These are phyloP conservation scores for Acanthopagrus latus DNA, from an alignment of 2,797 vertebrate genomes.

Conservation along the genomic window DNA sequence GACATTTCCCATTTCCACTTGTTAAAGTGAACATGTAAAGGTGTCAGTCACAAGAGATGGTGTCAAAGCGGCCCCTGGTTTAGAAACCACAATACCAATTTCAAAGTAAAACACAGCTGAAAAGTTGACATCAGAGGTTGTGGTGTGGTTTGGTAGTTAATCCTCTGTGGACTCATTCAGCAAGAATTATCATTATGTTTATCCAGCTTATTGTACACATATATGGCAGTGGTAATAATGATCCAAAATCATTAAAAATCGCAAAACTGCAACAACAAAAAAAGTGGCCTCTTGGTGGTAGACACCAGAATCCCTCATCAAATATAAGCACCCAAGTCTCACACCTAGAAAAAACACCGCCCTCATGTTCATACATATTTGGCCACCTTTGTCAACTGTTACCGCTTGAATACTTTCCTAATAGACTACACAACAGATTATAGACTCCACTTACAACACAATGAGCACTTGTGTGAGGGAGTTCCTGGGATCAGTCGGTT, in stretches of 20 bases:
- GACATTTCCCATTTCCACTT: conserved; percentile 21
- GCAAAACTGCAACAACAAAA: no score
- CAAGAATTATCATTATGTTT: no score
- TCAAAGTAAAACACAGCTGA: conserved; percentile 26
- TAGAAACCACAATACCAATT: conserved; percentile 28
- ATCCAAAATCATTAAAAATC: no score
- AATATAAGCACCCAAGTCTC: no score
- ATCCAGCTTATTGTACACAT: no score
- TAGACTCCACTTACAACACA: not conserved
- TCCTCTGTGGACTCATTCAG: no score
- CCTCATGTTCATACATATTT: not conserved
- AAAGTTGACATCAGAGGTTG: conserved; percentile 24
- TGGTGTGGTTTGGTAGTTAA: not conserved
- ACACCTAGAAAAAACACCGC: no score
- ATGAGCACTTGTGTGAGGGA: not conserved
- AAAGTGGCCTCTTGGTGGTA: no score
- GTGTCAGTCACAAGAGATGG: conserved; percentile 28
- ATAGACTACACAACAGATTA: no score
- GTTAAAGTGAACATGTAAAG: conserved; percentile 19
- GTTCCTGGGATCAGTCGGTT: conserved; percentile 7
- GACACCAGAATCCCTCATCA: no score
- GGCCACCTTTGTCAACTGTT: not conserved
- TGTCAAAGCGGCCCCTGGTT: conserved; percentile 17
- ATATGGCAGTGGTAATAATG: no score
- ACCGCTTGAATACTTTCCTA: not conserved